Percentiles rank a stretch among this genome's conserved stretches.
Evolutionary conservation across 2,888 invertebrate species (phyloP).

Genomic region (Noctua fimbriata): DNA sequence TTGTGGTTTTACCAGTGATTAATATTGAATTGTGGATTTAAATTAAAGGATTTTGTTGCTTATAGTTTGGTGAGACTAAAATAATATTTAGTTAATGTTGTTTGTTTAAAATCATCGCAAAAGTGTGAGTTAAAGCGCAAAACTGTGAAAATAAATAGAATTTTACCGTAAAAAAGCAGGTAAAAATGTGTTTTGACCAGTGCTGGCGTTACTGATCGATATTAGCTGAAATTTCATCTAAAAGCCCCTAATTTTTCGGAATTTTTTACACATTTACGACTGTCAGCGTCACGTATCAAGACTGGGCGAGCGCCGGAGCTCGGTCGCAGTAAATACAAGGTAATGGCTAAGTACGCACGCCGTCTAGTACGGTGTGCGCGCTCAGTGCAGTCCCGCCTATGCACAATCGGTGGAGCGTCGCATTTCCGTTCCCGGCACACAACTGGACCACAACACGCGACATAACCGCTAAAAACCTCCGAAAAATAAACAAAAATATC

Average conservation of each 20-base stretch:
- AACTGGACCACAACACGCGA: constrained; percentile 86
- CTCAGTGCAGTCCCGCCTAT: constrained; percentile 90
- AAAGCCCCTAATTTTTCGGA: not conserved
- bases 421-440: constrained; percentile 85
- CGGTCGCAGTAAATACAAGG: constrained; percentile 90
- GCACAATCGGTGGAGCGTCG: constrained; percentile 89
- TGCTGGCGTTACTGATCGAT: not conserved
- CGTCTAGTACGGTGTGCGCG: constrained; percentile 89
- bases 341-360: constrained; percentile 91
- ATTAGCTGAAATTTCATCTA: not conserved
- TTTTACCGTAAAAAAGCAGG: not conserved
- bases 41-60: not conserved
- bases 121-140: not conserved
- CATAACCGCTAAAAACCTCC: constrained; percentile 86
- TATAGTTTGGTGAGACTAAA: not conserved
- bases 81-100: not conserved
- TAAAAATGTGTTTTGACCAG: not conserved
- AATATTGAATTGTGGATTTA: not conserved
- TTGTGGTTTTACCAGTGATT: constrained; percentile 13
- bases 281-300: constrained; percentile 80
- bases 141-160: not conserved
- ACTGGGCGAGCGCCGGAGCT: constrained; percentile 69
- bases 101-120: not conserved
- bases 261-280: constrained; percentile 13
- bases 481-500: constrained; percentile 80